Evolutionary conservation across 2,113 vertebrate species (phyloP), one percentile per base, ranked within the genome.

Genomic region (Tichodroma muraria): DNA sequence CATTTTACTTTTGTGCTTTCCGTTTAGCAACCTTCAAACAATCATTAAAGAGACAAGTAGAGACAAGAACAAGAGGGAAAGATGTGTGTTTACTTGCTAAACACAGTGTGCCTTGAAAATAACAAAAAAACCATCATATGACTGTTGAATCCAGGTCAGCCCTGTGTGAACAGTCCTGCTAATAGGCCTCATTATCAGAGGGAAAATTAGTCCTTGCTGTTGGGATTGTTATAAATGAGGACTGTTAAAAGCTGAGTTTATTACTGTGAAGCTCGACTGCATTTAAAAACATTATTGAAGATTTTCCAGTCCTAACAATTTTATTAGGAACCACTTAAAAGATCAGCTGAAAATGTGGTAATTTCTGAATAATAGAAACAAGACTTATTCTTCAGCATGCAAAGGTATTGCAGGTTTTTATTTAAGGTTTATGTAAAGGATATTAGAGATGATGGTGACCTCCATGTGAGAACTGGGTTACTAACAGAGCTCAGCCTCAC

Each of bases 281-380:
- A 69, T 83, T 93, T 90, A 25, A 91, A 95, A 87, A 86, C 15
- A 22, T 76, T 87, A 85, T 44, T 91, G 86, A 96, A 96, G 84
- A 94, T 94, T 86, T 95, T 95, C 69, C 80, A 92, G 85, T 93
- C 15, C 90, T 93, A 97, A 94, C 93, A 94, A 93, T 96, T 94
- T 95, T 96, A 94, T 93, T 88, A 94, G 81, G 37, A 94, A 35
- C 83, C 90, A 95, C 80, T 78, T 90, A 81, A 89, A 90, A 95
- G 77, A 96, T 85, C 89, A 90, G 85, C 79, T 93, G 61, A 96
- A 97, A 96, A 90, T 4, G 30, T 33, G 45, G 85, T 79, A 84
- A 96, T 87, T 91, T 95, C 79, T 94, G n/a, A 42, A 71, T 50
- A 53, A 89, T 50, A 82, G 68, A 72, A 90, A 61, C 15, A 82